Percentiles rank a stretch among this genome's conserved stretches.
Evolutionary conservation across 2,797 vertebrate species (phyloP).

Genomic region (Lophotriccus pileatus): DNA sequence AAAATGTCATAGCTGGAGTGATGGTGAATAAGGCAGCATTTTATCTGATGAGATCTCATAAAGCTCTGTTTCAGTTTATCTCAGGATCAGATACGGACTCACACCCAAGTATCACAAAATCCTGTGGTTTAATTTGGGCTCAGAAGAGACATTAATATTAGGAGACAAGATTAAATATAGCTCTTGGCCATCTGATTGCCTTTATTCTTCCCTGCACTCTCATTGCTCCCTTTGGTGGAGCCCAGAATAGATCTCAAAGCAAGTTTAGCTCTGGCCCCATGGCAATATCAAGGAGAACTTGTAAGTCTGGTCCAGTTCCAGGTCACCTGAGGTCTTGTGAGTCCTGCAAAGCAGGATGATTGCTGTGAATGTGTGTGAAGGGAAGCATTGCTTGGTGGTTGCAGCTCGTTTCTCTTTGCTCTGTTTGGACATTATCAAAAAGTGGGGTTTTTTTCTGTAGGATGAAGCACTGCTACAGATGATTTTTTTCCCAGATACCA

Average conservation of each 20-base stretch:
- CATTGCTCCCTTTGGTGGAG: not conserved
- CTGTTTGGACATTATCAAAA: not conserved
- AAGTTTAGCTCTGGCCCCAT: not conserved
- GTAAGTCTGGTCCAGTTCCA: not conserved
- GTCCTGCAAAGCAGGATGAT: not conserved
- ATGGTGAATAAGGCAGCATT: not conserved
- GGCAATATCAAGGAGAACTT: not conserved
- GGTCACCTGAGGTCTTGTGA: not conserved
- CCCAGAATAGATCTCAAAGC: not conserved
- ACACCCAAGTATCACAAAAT: not conserved
- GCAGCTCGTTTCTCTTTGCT: not conserved
- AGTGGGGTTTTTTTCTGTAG: not conserved
- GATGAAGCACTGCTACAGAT: not conserved
- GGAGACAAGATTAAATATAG: not conserved
- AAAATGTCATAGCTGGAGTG: not conserved
- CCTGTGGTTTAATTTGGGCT: conserved; percentile 3
- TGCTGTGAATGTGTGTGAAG: not conserved
- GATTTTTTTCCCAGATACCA: not conserved
- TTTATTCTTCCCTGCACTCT: not conserved
- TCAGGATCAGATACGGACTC: not conserved
- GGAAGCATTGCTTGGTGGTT: not conserved
- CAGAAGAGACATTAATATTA: not conserved
- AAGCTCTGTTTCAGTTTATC: not conserved
- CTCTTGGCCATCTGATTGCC: not conserved
- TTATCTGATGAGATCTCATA: not conserved